These are phyloP conservation scores for Leptopterna dolabrata DNA, from an alignment of 2,888 invertebrate genomes.

Conservation along the genomic window DNA sequence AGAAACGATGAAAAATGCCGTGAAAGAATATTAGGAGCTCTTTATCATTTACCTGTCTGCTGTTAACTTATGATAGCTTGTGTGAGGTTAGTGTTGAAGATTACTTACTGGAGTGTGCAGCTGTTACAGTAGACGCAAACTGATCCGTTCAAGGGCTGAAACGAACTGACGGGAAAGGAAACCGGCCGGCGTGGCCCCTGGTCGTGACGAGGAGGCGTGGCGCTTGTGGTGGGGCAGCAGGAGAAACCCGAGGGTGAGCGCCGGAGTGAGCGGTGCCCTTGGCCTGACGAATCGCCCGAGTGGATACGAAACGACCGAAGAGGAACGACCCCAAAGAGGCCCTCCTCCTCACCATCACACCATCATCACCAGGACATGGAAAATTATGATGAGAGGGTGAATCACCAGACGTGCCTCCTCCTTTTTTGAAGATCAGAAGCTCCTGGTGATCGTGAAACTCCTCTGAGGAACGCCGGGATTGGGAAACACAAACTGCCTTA, in stretches of 20 bases:
- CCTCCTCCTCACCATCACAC: not conserved
- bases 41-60: no score
- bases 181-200: not conserved
- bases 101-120: not conserved
- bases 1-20: no score
- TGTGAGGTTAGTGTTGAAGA: no score
- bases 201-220: not conserved
- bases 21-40: no score
- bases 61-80: no score
- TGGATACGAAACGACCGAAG: not conserved
- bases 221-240: not conserved
- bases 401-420: not conserved
- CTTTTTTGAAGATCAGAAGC: not conserved
- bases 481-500: no score
- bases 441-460: no score
- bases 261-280: not conserved
- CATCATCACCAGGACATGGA: no score
- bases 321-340: not conserved
- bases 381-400: not conserved
- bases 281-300: not conserved
- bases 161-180: not conserved
- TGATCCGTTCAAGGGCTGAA: not conserved
- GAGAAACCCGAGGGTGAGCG: not conserved
- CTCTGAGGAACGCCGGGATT: no score
- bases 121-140: not conserved